phyloP scores from a whole-genome alignment of 1,140 invertebrate species.

The Eubasilissa regina region DNA sequence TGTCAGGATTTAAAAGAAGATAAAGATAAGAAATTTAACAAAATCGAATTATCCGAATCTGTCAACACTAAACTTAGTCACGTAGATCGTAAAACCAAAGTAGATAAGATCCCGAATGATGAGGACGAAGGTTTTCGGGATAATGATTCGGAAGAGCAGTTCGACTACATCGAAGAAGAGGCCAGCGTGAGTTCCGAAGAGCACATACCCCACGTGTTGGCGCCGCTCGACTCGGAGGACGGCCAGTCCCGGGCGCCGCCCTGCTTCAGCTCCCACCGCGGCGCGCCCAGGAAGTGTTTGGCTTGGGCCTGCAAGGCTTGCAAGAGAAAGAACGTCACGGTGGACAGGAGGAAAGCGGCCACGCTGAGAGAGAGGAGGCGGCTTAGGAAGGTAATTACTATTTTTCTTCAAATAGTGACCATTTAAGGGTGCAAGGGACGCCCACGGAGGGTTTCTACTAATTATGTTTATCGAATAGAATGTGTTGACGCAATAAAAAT shows the following conservation, averaged over 20 bases:
- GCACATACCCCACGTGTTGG: conserved; percentile 53
- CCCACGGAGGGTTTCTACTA: too few species aligned
- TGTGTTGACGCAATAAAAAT: too few species aligned
- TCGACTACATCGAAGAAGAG: conserved; percentile 54
- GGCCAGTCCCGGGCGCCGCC: conserved; percentile 10
- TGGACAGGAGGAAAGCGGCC: conserved; percentile 96
- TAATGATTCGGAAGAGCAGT: conserved; percentile 46
- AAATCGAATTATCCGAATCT: background rate
- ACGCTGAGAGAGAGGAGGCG: conserved; percentile 94
- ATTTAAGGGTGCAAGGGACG: too few species aligned
- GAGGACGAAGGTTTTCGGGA: conserved; percentile 48
- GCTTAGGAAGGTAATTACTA: conserved; percentile 84
- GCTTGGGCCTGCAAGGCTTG: conserved; percentile 97
- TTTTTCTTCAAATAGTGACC: too few species aligned
- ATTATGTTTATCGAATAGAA: too few species aligned
- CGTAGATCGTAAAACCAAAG: background rate
- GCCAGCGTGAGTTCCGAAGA: conserved; percentile 51
- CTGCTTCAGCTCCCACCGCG: conserved; percentile 42
- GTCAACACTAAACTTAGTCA: background rate
- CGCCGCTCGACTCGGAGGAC: conserved; percentile 45
- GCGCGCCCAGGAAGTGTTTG: conserved; percentile 83
- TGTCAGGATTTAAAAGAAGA: background rate
- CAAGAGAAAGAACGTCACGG: conserved; percentile 94
- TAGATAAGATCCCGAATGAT: background rate
- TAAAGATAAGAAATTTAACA: background rate